These are phyloP conservation scores for Austrofundulus limnaeus DNA, from an alignment of 2,113 vertebrate genomes.

Conservation along the genomic window DNA sequence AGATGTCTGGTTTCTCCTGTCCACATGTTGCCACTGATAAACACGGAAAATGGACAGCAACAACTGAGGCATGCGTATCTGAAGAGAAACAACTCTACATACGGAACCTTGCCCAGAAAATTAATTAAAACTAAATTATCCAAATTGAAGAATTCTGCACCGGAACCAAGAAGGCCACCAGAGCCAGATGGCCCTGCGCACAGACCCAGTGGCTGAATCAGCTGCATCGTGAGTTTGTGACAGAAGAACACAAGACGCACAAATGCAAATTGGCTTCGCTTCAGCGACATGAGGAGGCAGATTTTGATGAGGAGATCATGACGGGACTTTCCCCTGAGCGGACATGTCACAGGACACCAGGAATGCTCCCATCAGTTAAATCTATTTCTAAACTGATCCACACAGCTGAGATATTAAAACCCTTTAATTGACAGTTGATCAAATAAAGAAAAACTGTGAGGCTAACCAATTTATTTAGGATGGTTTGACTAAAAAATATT, in stretches of 20 bases:
- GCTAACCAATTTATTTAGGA: too few relatives aligned
- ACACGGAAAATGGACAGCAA: background rate
- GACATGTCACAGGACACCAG: conserved; percentile 38
- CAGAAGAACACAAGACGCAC: conserved; percentile 42
- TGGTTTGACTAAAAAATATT: too few relatives aligned
- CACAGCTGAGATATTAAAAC: conserved; percentile 21
- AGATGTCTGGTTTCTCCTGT: background rate
- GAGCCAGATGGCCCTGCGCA: conserved; percentile 59
- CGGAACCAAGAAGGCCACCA: conserved; percentile 37
- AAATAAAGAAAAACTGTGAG: too few relatives aligned
- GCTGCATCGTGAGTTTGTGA: conserved; percentile 64
- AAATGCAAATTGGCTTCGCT: conserved; percentile 20
- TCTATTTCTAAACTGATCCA: conserved; percentile 28
- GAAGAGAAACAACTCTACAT: background rate
- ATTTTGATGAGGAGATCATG: background rate
- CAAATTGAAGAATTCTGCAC: conserved; percentile 34
- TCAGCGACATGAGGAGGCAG: conserved; percentile 34
- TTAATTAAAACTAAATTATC: conserved; percentile 38
- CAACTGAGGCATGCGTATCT: background rate
- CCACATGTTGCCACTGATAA: too few relatives aligned
- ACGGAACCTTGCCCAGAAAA: background rate
- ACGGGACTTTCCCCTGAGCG: conserved; percentile 36
- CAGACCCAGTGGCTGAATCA: conserved; percentile 41
- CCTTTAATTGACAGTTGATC: background rate
- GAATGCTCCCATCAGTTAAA: conserved; percentile 25